These are phyloP conservation scores for Rhinatrema bivittatum DNA, from an alignment of 2,797 vertebrate species.

Conservation along the genomic window DNA sequence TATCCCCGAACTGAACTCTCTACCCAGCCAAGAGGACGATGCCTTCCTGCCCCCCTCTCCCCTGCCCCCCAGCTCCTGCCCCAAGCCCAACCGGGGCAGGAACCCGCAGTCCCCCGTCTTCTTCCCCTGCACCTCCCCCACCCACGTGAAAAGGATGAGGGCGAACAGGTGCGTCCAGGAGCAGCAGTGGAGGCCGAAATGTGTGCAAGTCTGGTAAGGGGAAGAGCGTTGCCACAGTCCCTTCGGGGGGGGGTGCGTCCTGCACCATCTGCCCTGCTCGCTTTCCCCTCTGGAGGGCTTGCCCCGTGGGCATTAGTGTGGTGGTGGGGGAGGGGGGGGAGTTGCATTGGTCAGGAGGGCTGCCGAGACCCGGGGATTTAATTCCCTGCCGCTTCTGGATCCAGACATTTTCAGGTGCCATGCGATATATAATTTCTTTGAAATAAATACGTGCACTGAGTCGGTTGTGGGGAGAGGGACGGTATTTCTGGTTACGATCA, in stretches of 20 bases:
- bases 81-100: conserved; percentile 1
- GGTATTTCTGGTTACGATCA: no score
- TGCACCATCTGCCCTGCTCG: background rate
- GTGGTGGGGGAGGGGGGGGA: background rate
- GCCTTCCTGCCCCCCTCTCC: conserved; percentile 23
- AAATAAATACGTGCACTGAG: no score
- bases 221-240: no score
- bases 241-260: background rate
- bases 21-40: conserved; percentile 27
- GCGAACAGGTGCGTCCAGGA: conserved; percentile 28
- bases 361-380: no score
- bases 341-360: no score
- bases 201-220: conserved; percentile 11
- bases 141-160: conserved; percentile 22
- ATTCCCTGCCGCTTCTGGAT: no score
- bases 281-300: conserved; percentile 1
- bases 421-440: no score
- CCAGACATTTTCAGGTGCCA: no score
- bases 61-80: background rate
- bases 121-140: conserved; percentile 27
- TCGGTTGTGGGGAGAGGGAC: no score
- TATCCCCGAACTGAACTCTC: conserved; percentile 16
- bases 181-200: conserved; percentile 5
- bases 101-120: conserved; percentile 26
- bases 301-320: conserved; percentile 23